phyloP scores from a whole-genome alignment of 2,888 invertebrate species.

The Clusia tigrina region DNA sequence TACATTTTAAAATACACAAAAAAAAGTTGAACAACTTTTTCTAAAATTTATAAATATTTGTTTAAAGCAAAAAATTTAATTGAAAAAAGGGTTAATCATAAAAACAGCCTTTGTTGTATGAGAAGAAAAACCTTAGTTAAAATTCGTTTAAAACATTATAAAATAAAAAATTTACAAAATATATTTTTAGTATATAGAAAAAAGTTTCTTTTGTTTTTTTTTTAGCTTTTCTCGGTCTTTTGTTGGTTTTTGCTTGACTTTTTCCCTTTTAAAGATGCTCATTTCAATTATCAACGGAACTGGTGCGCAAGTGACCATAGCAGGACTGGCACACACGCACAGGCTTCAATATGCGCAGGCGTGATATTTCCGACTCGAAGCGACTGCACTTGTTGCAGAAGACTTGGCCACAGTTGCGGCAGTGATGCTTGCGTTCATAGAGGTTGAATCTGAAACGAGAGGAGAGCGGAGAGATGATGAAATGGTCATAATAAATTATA shows the following conservation, averaged over 20 bases:
- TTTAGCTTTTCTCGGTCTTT: slow-evolving; percentile 3
- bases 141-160: neutral
- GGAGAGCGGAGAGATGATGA: too few relatives aligned
- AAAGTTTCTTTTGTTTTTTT: neutral
- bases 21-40: slow-evolving; percentile 2
- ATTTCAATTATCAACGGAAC: slow-evolving; percentile 56
- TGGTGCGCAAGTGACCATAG: slow-evolving; percentile 70
- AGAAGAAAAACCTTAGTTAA: neutral
- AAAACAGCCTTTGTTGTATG: neutral
- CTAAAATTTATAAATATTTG: slow-evolving; percentile 3
- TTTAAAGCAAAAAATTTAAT: slow-evolving; percentile 15
- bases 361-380: slow-evolving; percentile 95
- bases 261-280: neutral
- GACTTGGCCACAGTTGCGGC: slow-evolving; percentile 95
- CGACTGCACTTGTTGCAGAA: slow-evolving; percentile 97
- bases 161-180: slow-evolving; percentile 12
- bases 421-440: slow-evolving; percentile 95
- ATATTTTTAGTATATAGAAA: neutral
- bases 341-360: slow-evolving; percentile 90
- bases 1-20: slow-evolving; percentile 3
- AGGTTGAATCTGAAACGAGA: slow-evolving; percentile 78
- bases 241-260: neutral
- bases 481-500: too few relatives aligned
- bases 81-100: neutral
- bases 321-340: slow-evolving; percentile 96